Evolutionary conservation across 1,140 invertebrate species (phyloP), one percentile per base, ranked within the genome.

Genomic region (Zaprionus kolodkinae): DNA sequence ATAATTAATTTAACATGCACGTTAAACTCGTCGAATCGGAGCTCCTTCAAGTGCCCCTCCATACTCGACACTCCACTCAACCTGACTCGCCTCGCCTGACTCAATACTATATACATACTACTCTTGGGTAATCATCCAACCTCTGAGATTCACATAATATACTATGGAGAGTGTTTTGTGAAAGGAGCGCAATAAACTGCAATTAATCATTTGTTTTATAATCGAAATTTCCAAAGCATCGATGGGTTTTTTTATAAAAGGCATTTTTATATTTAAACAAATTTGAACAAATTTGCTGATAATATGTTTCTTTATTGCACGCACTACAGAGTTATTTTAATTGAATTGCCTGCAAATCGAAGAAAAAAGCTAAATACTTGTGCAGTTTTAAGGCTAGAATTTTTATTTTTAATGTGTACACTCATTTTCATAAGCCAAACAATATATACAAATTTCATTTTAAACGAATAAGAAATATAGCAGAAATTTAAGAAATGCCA

Each of bases 1-100:
- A 87, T 87, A 87, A 87, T 87, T 87, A 84, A 84, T 88, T 87
- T 84, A 78, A 88, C 73, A 88, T 87, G 84, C 83, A 88, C 79
- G 82, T 73, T 69, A 56, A 83, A 76, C 54, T 77, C 70, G 52
- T 77, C 70, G 52, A 87, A 80, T 78, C 77, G 77, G 76, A 6
- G 73, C 67, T 69, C 68, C 72, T 70, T 83, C 69, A 80, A 87
- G 83, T 84, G 80, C 35, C 56, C 30, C 71, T 6, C 55, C 30
- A 36, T 72, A 75, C 83, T 87, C 65, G 43, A 79, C 36, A 50
- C 40, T 45, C 40, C 13, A 45, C 36, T 35, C 33, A 35, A 10
- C 33, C 33, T 6, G 4, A 35, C 38, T 40, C 13, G 13, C 4
- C 40, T 45, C 40, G n/a, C n/a, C 40, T 45, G 40, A 45, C 40